Evolutionary conservation across 1,140 invertebrate genomes (phyloP), one percentile per base, ranked within the genome.

Genomic region (Micrasema longulum): DNA sequence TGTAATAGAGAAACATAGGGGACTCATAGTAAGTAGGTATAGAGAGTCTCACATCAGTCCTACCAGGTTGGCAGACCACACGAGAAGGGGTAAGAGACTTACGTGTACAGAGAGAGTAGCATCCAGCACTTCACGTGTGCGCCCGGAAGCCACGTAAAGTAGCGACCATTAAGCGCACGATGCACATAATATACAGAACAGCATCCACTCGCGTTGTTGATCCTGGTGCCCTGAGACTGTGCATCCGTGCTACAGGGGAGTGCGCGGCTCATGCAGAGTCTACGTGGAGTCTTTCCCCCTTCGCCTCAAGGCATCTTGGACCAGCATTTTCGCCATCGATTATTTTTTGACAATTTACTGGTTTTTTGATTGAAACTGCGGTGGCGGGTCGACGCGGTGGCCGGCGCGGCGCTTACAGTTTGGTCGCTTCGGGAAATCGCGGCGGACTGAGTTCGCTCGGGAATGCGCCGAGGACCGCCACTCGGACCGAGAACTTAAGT

Each of bases 91-190:
- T 26, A 18, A 36, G 18, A 12, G 80, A 86, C 85, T 86, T 73
- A 86, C 85, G 84, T 86, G 82, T 84, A 85, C 85, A 85, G 82
- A 85, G 82, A 84, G 84, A 86, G 84, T 84, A 84, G 81, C 85
- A 86, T 86, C 85, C 85, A 86, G 85, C 82, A 85, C 85, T 82
- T 82, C 76, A 85, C 80, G 83, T 80, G 83, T 80, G 83, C 83
- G 81, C 83, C 80, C 81, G 84, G 84, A 83, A 83, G 84, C 83
- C 83, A 84, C 84, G 82, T 82, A 80, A 83, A 82, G 83, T 82
- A 84, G 83, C 83, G 82, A 84, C 84, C 84, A 81, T 80, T 83
- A 80, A 83, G 82, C 83, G 82, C 83, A 82, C 82, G 82, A 82
- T 84, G 81, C 82, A 84, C 81, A 82, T 82, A 84, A 84, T 79